Percentiles rank a stretch among this genome's conserved stretches.
These are phyloP conservation scores for Scleropages formosus DNA, from an alignment of 2,797 vertebrate genomes.

Conservation along the genomic window DNA sequence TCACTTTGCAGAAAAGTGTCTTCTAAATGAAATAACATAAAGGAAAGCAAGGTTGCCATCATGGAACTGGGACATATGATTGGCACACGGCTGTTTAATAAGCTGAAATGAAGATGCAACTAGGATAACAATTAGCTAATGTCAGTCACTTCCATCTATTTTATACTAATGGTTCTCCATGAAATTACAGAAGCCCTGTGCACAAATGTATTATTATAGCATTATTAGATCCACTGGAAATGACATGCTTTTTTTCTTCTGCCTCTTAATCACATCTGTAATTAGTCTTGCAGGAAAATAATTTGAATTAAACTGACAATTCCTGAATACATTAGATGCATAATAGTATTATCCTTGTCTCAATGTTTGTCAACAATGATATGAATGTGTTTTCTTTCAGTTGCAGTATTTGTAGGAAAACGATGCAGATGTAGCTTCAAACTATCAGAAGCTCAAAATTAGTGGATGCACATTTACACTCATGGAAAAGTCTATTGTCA, in stretches of 20 bases:
- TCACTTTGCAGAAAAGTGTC: too few relatives aligned
- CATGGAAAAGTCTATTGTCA: too few relatives aligned
- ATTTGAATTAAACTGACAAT: constrained; percentile 27
- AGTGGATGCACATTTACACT: too few relatives aligned
- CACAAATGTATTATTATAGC: constrained; percentile 24
- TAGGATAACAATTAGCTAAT: constrained; percentile 14
- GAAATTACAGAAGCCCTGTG: constrained; percentile 8
- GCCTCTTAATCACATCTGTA: constrained; percentile 7
- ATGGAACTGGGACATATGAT: background rate
- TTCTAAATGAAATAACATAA: background rate
- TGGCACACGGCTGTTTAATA: constrained; percentile 1
- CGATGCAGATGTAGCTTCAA: background rate
- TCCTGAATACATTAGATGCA: background rate
- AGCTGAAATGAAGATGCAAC: constrained; percentile 20
- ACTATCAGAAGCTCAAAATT: too few relatives aligned
- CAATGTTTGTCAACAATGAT: background rate
- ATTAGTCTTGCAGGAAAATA: constrained; percentile 24
- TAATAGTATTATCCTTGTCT: background rate
- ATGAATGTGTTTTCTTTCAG: background rate
- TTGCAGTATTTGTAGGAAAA: background rate
- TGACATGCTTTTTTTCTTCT: constrained; percentile 9
- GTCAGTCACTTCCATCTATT: constrained; percentile 21
- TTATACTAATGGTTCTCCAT: constrained; percentile 20
- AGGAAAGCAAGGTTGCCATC: background rate
- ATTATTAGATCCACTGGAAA: constrained; percentile 15